phyloP scores from a whole-genome alignment of 2,113 vertebrate species.

The Haemorhous mexicanus region DNA sequence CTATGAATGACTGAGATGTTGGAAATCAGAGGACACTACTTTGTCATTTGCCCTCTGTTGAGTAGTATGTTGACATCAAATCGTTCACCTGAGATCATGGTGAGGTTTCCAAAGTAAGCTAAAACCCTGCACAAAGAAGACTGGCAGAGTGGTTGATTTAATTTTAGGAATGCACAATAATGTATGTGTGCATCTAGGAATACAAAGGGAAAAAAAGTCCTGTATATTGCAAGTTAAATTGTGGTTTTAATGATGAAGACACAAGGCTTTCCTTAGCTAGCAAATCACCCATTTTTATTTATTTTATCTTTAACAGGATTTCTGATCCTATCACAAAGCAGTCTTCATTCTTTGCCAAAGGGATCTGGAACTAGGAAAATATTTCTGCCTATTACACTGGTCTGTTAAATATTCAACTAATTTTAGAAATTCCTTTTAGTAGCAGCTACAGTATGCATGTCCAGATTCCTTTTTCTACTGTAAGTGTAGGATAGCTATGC shows the following conservation, averaged over 20 bases:
- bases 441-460: neutral
- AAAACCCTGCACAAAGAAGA: neutral
- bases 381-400: neutral
- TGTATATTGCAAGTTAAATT: neutral
- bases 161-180: neutral
- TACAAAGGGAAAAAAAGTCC: neutral
- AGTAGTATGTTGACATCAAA: neutral
- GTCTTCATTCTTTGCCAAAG: neutral
- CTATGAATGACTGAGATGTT: neutral
- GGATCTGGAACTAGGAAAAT: neutral
- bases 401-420: neutral
- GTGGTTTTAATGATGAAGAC: neutral
- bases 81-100: neutral
- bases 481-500: neutral
- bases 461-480: neutral
- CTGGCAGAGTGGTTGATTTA: neutral
- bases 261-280: neutral
- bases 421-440: neutral
- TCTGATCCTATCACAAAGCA: neutral
- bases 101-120: neutral
- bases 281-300: neutral
- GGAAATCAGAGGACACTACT: neutral
- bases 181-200: neutral
- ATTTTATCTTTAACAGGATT: neutral
- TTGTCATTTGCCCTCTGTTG: neutral